Percentiles rank a stretch among this genome's conserved stretches.
Evolutionary conservation across 2,888 invertebrate species (phyloP).

Genomic region (Stomorhina lunata): DNA sequence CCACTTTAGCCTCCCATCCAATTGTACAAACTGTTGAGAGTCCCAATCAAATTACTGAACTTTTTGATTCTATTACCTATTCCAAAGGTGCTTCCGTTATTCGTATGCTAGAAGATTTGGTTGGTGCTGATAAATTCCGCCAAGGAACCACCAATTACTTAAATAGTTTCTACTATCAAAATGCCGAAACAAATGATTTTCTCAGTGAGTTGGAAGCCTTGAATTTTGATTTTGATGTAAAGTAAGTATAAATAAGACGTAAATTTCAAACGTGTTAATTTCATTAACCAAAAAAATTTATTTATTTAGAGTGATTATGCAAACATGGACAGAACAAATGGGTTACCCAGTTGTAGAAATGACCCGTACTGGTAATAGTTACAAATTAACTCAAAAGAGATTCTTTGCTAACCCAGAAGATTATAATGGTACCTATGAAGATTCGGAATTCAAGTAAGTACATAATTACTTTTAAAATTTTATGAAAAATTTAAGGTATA

Average conservation of each 20-base stretch:
- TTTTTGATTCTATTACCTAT: slow-evolving; percentile 95
- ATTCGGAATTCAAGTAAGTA: slow-evolving; percentile 81
- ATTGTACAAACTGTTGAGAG: slow-evolving; percentile 91
- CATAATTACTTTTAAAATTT: background rate
- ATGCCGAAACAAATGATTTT: slow-evolving; percentile 90
- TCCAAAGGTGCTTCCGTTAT: slow-evolving; percentile 94
- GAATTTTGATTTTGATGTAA: slow-evolving; percentile 80
- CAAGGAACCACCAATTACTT: slow-evolving; percentile 88
- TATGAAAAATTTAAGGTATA: background rate
- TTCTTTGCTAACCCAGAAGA: slow-evolving; percentile 87
- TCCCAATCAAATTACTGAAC: slow-evolving; percentile 93
- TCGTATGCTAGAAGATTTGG: slow-evolving; percentile 92
- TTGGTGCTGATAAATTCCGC: slow-evolving; percentile 85
- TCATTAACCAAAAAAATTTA: background rate
- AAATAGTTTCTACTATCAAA: slow-evolving; percentile 84
- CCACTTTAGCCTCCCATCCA: slow-evolving; percentile 92
- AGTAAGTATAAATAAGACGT: slow-evolving; percentile 69
- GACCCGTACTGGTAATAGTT: slow-evolving; percentile 80
- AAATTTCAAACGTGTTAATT: background rate
- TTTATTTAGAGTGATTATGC: slow-evolving; percentile 84
- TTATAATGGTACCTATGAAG: slow-evolving; percentile 80
- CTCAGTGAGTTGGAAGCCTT: slow-evolving; percentile 83
- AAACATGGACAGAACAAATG: slow-evolving; percentile 94
- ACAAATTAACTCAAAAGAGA: slow-evolving; percentile 86
- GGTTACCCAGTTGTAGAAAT: slow-evolving; percentile 90